These are phyloP conservation scores for Eumaeus atala DNA, from an alignment of 1,140 invertebrate species.

Conservation along the genomic window DNA sequence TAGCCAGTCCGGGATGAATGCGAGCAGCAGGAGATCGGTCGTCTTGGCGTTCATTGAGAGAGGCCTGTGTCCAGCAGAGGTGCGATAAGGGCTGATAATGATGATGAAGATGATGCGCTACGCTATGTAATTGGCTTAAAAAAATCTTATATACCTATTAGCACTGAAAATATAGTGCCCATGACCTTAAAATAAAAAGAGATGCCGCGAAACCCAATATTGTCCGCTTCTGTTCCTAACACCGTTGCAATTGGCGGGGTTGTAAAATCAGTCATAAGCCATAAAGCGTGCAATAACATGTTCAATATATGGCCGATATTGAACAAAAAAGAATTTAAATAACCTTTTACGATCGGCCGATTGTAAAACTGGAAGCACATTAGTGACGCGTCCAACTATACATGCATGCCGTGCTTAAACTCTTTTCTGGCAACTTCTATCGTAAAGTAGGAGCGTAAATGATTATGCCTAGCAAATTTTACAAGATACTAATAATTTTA, in stretches of 20 bases:
- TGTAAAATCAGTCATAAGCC: conserved; percentile 67
- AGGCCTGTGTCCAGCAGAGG: no score
- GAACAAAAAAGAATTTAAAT: conserved; percentile 48
- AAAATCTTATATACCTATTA: no score
- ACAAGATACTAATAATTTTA: no score
- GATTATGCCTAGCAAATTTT: no score
- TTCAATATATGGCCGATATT: conserved; percentile 56
- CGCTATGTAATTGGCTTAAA: no score
- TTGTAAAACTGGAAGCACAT: conserved; percentile 62
- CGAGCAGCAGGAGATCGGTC: no score
- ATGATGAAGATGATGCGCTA: no score
- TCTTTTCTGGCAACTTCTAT: conserved; percentile 44
- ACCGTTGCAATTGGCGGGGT: conserved; percentile 39
- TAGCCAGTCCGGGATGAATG: no score
- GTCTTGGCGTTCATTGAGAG: no score
- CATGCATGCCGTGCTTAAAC: conserved; percentile 41
- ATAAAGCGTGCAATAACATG: conserved; percentile 59
- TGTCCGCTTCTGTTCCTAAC: conserved; percentile 30
- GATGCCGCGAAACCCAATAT: conserved; percentile 25
- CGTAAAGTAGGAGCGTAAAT: conserved; percentile 31
- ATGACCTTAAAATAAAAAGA: no score
- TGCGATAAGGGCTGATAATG: no score
- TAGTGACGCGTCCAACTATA: conserved; percentile 32
- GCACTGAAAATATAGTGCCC: no score
- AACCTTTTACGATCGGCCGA: conserved; percentile 51